A percentile compares a stretch with the other conserved stretches of the same genome.
Evolutionary conservation across 2,888 invertebrate genomes (phyloP).

Genomic region (Lymantria monacha): DNA sequence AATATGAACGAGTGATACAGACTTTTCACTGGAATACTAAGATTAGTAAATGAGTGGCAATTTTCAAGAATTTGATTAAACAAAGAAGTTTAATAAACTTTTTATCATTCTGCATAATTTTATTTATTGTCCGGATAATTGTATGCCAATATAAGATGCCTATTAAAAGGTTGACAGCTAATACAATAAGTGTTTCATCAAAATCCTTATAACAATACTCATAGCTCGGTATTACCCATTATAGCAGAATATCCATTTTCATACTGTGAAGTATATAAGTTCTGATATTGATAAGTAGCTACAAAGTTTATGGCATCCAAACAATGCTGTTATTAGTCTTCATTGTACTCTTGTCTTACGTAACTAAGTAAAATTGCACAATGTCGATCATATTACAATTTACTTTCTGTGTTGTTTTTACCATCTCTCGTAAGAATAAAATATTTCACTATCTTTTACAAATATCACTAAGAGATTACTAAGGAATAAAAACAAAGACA

Average conservation of each 20-base stretch:
- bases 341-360: conserved; percentile 7
- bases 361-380: neutral
- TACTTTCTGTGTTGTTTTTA: neutral
- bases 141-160: too few species aligned
- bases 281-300: conserved; percentile 8
- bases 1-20: conserved; percentile 27
- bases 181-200: neutral
- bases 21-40: conserved; percentile 2
- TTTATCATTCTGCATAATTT: too few species aligned
- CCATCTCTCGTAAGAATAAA: too few species aligned
- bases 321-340: conserved; percentile 9
- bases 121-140: neutral
- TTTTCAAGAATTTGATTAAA: too few species aligned
- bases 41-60: too few species aligned
- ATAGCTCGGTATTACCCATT: conserved; percentile 1
- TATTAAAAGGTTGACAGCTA: too few species aligned
- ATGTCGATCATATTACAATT: neutral
- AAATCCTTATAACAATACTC: neutral
- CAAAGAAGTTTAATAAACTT: too few species aligned
- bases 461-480: too few species aligned
- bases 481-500: too few species aligned
- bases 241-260: conserved; percentile 7
- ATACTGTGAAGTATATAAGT: conserved; percentile 4
- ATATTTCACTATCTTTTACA: too few species aligned
- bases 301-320: conserved; percentile 10